Conservation (phyloP, 2,113 vertebrate species). For the Syrrhaptes paradoxus region DNA sequence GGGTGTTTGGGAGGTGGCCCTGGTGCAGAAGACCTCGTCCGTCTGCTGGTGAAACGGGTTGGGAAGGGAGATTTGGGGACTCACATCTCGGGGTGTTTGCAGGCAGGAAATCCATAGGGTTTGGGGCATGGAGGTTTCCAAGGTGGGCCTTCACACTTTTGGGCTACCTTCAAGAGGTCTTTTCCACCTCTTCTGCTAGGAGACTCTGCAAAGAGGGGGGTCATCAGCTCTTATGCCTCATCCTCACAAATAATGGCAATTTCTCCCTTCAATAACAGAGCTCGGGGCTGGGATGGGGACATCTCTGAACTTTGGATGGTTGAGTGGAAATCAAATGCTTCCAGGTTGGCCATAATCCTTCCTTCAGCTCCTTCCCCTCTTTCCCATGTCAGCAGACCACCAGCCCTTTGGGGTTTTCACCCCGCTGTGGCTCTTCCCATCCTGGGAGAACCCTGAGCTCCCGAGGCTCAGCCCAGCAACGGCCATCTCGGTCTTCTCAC, state of each 20-base stretch:
- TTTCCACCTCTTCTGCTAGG: not conserved
- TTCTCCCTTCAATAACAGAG: rapidly evolving
- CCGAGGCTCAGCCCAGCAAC: not conserved
- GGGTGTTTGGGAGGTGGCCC: not conserved
- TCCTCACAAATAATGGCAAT: not conserved
- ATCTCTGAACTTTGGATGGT: not conserved
- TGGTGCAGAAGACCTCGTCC: rapidly evolving
- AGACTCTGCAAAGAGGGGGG: not conserved
- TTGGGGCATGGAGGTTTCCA: not conserved
- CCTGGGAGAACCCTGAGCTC: not conserved
- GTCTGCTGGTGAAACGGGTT: not conserved
- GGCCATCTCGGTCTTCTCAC: not conserved
- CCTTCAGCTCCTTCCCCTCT: not conserved
- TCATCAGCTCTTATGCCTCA: not conserved
- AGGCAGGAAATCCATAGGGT: not conserved
- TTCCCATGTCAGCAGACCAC: not conserved
- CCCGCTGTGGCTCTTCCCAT: not conserved
- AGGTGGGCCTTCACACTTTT: not conserved
- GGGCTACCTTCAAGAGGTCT: not conserved
- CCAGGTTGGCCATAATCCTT: not conserved
- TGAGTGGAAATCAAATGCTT: not conserved
- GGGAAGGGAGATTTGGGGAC: not conserved
- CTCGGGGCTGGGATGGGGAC: not conserved
- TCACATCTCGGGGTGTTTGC: not conserved
- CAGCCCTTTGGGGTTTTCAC: not conserved